Percentiles rank a stretch among this genome's conserved stretches.
These are phyloP conservation scores for Phthorimaea operculella DNA, from an alignment of 1,140 invertebrate species.

Conservation along the genomic window DNA sequence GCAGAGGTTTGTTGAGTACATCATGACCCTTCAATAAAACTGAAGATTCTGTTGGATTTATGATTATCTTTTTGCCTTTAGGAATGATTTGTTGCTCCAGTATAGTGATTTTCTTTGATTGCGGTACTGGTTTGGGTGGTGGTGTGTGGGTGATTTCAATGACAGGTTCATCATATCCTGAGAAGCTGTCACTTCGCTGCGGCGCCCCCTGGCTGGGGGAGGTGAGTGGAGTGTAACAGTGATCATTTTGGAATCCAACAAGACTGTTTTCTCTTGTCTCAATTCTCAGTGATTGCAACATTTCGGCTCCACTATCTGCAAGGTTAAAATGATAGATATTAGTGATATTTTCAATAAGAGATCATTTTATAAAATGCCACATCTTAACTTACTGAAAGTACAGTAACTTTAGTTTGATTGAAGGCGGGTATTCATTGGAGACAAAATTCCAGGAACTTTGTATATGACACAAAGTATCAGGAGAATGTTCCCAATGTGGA, in stretches of 20 bases:
- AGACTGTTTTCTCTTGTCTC: conserved; percentile 63
- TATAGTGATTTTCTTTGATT: conserved; percentile 63
- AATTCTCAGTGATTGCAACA: conserved; percentile 62
- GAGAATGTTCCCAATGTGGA: no score
- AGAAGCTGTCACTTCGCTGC: conserved; percentile 39
- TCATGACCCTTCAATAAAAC: conserved; percentile 59
- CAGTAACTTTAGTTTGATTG: no score
- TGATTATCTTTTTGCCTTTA: conserved; percentile 61
- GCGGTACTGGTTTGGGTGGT: conserved; percentile 52
- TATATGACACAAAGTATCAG: no score
- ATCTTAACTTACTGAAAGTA: no score
- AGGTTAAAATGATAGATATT: conserved; percentile 10
- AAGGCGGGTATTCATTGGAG: no score
- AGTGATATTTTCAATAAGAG: background rate
- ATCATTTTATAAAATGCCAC: background rate
- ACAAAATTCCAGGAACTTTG: no score
- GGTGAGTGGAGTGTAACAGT: conserved; percentile 74
- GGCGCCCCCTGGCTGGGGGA: conserved; percentile 64
- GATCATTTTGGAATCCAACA: conserved; percentile 72
- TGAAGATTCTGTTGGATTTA: conserved; percentile 49
- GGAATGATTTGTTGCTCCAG: conserved; percentile 63
- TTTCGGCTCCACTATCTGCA: conserved; percentile 66
- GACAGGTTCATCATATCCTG: conserved; percentile 49
- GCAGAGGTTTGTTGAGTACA: conserved; percentile 50
- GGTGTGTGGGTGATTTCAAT: conserved; percentile 56